A percentile compares a stretch with the other conserved stretches of the same genome.
Conservation (phyloP, 2,888 invertebrate genomes). For the Drosophila affinis region DNA sequence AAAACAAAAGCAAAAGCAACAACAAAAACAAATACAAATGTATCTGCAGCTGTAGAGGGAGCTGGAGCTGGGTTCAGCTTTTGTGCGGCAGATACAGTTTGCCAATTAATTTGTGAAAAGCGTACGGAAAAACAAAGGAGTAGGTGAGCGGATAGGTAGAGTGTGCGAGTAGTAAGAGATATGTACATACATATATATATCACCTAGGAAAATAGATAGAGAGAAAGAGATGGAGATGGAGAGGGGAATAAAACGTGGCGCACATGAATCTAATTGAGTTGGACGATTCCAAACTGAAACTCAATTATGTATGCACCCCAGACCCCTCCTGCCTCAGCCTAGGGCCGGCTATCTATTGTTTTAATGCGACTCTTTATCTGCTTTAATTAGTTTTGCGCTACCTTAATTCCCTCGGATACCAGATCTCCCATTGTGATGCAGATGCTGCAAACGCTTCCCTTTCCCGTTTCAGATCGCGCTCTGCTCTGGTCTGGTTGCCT, state of each 20-base stretch:
- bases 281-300: conserved; percentile 70
- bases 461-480: conserved; percentile 50
- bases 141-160: not conserved
- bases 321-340: conserved; percentile 6
- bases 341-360: conserved; percentile 61
- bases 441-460: conserved; percentile 71
- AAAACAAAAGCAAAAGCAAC: conserved; percentile 18
- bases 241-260: conserved; percentile 62
- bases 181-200: not conserved
- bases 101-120: conserved; percentile 79
- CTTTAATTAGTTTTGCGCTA: conserved; percentile 80
- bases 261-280: conserved; percentile 76
- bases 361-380: conserved; percentile 79
- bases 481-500: too few relatives aligned
- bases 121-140: conserved; percentile 45
- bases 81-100: conserved; percentile 48
- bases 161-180: not conserved
- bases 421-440: conserved; percentile 67
- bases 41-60: conserved; percentile 23
- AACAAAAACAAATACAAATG: conserved; percentile 55
- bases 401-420: conserved; percentile 58
- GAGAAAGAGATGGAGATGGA: not conserved
- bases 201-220: not conserved
- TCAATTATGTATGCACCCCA: conserved; percentile 71
- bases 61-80: conserved; percentile 29